Evolutionary conservation across 2,113 vertebrate species (phyloP), one percentile per base, ranked within the genome.

Genomic region (Chionomys nivalis): DNA sequence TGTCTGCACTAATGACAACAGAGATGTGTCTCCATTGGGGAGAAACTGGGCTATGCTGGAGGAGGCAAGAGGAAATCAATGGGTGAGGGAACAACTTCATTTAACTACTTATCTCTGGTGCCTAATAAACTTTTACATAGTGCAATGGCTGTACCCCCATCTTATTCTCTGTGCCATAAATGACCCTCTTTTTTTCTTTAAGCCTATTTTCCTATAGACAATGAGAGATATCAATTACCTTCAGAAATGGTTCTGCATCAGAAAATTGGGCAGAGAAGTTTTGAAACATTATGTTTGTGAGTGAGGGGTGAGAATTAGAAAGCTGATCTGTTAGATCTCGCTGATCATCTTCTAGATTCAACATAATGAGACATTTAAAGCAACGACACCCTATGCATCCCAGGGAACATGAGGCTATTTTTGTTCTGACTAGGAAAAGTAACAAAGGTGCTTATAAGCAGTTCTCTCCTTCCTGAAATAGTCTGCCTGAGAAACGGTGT

Each of bases 401-500:
- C 13, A 55, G 65, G 12, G 16, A n/a, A 77, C 31, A 65, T 13
- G 72, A 92, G 89, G 39, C 6, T 87, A 33, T 90, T 91, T 96
- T 96, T 5, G 82, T 78, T 97, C 89, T 91, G 72, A 92, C 61
- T 58, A 89, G 42, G 68, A 83, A 90, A 94, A 82, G 33, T 44
- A 78, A 94, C 72, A 31, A 61, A 31, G 13, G 7, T 73, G 36
- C 7, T 95, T 87, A 87, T 63, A 89, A 52, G 90, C 9, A 81
- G 91, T 68, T 95, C 39, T 76, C 68, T 6, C 23, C 78, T 96
- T 97, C 28, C 78, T 89, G 49, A 96, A 96, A 85, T 87, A 94
- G 68, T 81, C 42, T 5, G 17, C 42, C 36, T 61, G 26, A 93
- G 39, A 91, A 92, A 81, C 11, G 33, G 11, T 68, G 7, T 8